phyloP scores from a whole-genome alignment of 2,888 invertebrate species.

The Steinernema scapterisci region DNA sequence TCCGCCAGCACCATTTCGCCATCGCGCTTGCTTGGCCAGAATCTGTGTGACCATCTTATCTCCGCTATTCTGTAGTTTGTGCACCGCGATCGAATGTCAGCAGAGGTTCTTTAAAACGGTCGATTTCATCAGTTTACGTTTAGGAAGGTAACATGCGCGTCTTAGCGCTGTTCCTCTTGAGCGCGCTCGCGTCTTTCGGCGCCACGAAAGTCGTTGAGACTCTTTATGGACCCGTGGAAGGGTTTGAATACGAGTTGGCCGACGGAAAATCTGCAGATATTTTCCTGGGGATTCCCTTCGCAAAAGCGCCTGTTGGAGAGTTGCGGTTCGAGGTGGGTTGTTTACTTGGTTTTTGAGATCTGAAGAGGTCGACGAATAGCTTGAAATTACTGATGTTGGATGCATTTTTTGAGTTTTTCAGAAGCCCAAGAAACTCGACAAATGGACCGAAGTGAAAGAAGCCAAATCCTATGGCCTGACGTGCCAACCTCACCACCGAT shows the following conservation, averaged over 20 bases:
- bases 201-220: slow-evolving; percentile 43
- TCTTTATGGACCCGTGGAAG: slow-evolving; percentile 47
- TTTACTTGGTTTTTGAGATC: no score
- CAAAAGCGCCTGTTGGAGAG: slow-evolving; percentile 52
- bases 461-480: slow-evolving; percentile 51
- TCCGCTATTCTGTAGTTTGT: neutral
- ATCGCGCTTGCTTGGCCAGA: no score
- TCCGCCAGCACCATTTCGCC: no score
- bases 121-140: neutral
- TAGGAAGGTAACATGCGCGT: neutral
- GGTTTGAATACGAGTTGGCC: slow-evolving; percentile 42
- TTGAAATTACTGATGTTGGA: no score
- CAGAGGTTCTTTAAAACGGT: neutral
- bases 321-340: slow-evolving; percentile 51
- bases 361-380: no score
- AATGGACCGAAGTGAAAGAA: slow-evolving; percentile 53
- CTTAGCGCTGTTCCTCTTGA: neutral
- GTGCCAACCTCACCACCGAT: slow-evolving; percentile 50
- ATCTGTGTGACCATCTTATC: no score
- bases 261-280: slow-evolving; percentile 36
- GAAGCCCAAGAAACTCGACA: slow-evolving; percentile 50
- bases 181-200: neutral
- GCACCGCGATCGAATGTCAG: neutral
- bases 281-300: slow-evolving; percentile 53
- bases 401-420: slow-evolving; percentile 38